Base-by-base conservation (phyloP, 2,797 vertebrate species). In the Enteromius paludinosus region DNA sequence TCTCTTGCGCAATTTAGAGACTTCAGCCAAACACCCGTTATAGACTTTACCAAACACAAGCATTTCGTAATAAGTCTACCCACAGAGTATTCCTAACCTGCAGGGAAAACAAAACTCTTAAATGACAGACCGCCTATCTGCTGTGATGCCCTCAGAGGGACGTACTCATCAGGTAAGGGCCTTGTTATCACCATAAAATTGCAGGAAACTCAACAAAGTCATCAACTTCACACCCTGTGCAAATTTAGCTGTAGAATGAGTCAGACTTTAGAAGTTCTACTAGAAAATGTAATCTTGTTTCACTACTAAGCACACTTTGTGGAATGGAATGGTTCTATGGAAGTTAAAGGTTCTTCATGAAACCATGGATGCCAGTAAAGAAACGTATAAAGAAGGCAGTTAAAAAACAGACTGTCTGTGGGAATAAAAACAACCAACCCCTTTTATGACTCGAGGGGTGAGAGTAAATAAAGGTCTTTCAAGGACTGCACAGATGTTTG, bases 401-500 rank as follows among this genome's bases (percentile, higher is more conserved):
- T 11, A 25, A 43, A 43, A 35, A 43, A 81, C 45, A 12, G 33
- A 72, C 47, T 66, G 15, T 54, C 33, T 54, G 33, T 54, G 71
- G 33, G 35, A 38, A 82, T 38, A 66, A 81, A 72, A 81, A 23
- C 33, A 66, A 30, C 12, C 9, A 6, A 65, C 10, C 17, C 18
- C 6, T 75, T 82, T 68, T 66, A 75, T 75, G 17, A 66, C 71
- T 41, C 49, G n/a, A 81, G 33, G 79, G 59, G 20, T 56, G 35
- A 74, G 70, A 33, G 62, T 30, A 56, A 28, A 82, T 54, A 54
- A 54, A 75, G 71, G 35, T 10, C 35, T 7, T 65, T 66, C 80
- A 82, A 59, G 35, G 71, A 33, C 56, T 79, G 41, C 43, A 71
- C 68, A 35, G 64, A 70, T 77, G 74, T 79, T 79, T 84, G 84